A percentile compares a stretch with the other conserved stretches of the same genome.
phyloP scores from a whole-genome alignment of 2,888 invertebrate genomes.

The Drosophila subquinaria region DNA sequence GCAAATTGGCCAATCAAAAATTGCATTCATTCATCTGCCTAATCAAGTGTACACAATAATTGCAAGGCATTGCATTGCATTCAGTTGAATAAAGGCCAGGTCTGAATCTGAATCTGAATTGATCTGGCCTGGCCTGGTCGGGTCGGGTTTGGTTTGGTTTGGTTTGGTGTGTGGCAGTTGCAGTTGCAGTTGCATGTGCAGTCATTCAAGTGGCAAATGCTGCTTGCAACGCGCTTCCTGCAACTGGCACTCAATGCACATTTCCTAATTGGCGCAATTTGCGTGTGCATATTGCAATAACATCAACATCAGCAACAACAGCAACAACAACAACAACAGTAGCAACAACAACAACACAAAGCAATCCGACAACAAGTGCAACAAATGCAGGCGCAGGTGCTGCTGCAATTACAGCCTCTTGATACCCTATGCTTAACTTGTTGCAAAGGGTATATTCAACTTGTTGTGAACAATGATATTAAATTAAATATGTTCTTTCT shows the following conservation, averaged over 20 bases:
- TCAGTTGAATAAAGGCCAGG: slow-evolving; percentile 55
- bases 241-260: slow-evolving; percentile 64
- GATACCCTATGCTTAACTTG: slow-evolving; percentile 11
- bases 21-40: slow-evolving; percentile 39
- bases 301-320: slow-evolving; percentile 46
- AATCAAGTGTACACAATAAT: slow-evolving; percentile 77
- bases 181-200: slow-evolving; percentile 38
- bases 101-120: slow-evolving; percentile 5
- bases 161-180: slow-evolving; percentile 16
- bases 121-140: neutral
- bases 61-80: slow-evolving; percentile 50
- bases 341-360: slow-evolving; percentile 51
- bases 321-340: slow-evolving; percentile 16
- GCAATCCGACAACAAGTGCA: slow-evolving; percentile 55
- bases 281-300: slow-evolving; percentile 74
- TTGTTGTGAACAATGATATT: neutral
- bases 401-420: slow-evolving; percentile 37
- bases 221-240: slow-evolving; percentile 42
- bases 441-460: slow-evolving; percentile 12
- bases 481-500: no score
- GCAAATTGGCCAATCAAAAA: slow-evolving; percentile 24
- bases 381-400: slow-evolving; percentile 50
- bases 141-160: neutral
- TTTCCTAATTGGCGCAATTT: slow-evolving; percentile 78
- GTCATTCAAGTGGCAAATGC: slow-evolving; percentile 59